Base-by-base conservation (phyloP, 1,140 invertebrate genomes). In the Paraescarpia echinospica region DNA sequence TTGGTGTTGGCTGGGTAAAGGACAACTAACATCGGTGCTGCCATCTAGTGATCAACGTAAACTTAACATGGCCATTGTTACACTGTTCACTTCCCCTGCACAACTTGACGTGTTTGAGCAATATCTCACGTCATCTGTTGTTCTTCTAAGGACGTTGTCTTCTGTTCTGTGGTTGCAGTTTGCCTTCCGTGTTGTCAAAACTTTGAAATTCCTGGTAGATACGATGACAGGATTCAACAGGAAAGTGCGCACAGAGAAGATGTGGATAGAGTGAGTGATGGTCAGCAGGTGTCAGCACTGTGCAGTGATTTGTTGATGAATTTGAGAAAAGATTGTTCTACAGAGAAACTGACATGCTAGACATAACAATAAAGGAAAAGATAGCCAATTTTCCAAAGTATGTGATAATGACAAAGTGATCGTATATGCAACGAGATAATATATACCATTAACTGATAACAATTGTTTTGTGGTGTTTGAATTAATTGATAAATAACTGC, bases 181-280 rank as follows among this genome's bases (percentile, higher is more conserved):
- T 51, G 95, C 95, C 0, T 95, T 93, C 89, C 93, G 91, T 34
- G 93, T 93, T n/a, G 94, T 95, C 2, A 93, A 94, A 91, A 22
- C 94, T 1, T 92, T 95, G 77, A 93, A 95, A 89, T 94, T 93
- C 59, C 90, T 93, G 27, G 95, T 95, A 93, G 95, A 96, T 92
- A 35, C 95, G 12, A 94, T 95, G 12, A 95, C 95, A 27, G 95
- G 95, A 18, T 96, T 95, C 90, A 94, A 92, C 34, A 92, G 93
- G 89, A 94, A 94, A 14, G 48, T 95, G 59, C 93, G 94, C 93
- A 95, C 93, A 92, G 95, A 95, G 92, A 92, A 93, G 18, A 95
- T 95, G 93, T 95, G 95, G 95, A 59, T 96, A 5, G 94, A 94
- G 95, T 90, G 90, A 90, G 90, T 90, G 6, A 22, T 90, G n/a